A percentile compares a stretch with the other conserved stretches of the same genome.
Conservation (phyloP, 2,113 vertebrate species). For the Eretmochelys imbricata region DNA sequence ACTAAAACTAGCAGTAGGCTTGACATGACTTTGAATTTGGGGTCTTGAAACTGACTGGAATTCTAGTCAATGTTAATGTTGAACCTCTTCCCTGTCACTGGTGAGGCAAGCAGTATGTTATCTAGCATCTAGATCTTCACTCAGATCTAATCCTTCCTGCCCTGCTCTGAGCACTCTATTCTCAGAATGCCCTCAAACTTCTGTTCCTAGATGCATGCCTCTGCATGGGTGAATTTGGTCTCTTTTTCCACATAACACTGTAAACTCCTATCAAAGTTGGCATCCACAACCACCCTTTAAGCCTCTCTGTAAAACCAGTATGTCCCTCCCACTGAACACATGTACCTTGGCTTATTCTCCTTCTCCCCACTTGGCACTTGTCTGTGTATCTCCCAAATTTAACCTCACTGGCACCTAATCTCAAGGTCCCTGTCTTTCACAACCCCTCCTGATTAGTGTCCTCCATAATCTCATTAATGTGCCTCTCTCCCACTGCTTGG, state of each 20-base stretch:
- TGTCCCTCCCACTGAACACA: background rate
- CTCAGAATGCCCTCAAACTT: background rate
- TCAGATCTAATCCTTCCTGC: background rate
- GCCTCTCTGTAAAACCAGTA: background rate
- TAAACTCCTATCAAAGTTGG: background rate
- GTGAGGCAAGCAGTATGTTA: background rate
- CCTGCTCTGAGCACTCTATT: background rate
- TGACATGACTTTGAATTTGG: background rate
- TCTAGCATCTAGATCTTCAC: background rate
- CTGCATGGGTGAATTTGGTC: background rate
- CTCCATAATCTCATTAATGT: slow-evolving; percentile 45
- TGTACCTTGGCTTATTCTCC: background rate
- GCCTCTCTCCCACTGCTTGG: slow-evolving; percentile 51
- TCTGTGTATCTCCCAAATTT: slow-evolving; percentile 28
- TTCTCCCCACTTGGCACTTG: rapidly evolving
- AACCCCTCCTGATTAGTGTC: slow-evolving; percentile 66
- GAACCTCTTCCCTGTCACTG: background rate
- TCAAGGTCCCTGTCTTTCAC: background rate
- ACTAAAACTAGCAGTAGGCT: background rate
- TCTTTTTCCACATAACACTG: background rate
- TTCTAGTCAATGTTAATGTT: background rate
- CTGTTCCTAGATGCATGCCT: background rate
- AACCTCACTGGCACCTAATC: slow-evolving; percentile 68
- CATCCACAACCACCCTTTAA: background rate
- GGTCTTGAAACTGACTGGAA: background rate